These are phyloP conservation scores for Anabas testudineus DNA, from an alignment of 2,797 vertebrate genomes.

Conservation along the genomic window DNA sequence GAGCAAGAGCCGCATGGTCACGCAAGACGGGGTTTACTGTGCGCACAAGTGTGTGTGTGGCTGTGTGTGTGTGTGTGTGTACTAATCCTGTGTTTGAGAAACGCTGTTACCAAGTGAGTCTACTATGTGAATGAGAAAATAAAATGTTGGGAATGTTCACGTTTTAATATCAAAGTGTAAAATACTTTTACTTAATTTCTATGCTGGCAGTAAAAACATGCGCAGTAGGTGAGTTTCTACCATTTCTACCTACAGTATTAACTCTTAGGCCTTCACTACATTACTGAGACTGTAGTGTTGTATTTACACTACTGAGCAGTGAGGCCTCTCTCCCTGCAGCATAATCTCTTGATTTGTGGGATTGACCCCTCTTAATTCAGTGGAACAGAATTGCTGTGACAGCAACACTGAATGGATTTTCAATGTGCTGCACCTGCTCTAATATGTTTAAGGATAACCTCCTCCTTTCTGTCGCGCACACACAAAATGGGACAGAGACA, in stretches of 20 bases:
- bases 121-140: too few species aligned
- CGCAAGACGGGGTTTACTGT: conserved; percentile 37
- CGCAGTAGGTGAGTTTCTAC: neutral
- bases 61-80: conserved; percentile 16
- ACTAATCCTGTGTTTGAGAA: conserved; percentile 2
- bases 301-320: conserved; percentile 40
- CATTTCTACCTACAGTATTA: neutral
- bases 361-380: conserved; percentile 84
- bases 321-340: conserved; percentile 63
- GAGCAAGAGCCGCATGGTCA: conserved; percentile 44
- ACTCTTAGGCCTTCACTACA: neutral
- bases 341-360: conserved; percentile 82
- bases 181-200: neutral
- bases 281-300: conserved; percentile 2
- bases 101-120: conserved; percentile 10
- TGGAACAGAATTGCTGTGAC: conserved; percentile 82
- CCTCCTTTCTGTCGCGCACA: conserved; percentile 41
- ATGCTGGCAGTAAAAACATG: conserved; percentile 6
- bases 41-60: conserved; percentile 7
- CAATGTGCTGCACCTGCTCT: conserved; percentile 79
- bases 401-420: conserved; percentile 83
- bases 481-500: conserved; percentile 12
- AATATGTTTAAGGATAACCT: conserved; percentile 79
- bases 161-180: neutral
- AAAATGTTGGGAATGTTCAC: neutral